These are phyloP conservation scores for Chloebia gouldiae DNA, from an alignment of 2,113 vertebrate species.

Conservation along the genomic window DNA sequence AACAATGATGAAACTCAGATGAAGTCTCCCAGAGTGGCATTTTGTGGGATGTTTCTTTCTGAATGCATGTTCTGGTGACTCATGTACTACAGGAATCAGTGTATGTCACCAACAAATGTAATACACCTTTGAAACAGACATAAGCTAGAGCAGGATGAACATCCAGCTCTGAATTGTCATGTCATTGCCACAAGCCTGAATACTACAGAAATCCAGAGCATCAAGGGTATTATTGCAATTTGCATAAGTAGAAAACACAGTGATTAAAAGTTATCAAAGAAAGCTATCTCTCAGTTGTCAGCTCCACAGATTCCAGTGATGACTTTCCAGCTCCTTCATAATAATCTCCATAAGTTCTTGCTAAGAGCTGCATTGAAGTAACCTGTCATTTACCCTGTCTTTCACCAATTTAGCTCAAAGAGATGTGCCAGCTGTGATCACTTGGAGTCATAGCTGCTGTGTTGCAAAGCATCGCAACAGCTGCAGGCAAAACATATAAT, in stretches of 20 bases:
- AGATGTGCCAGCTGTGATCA: slow-evolving; percentile 40
- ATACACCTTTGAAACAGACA: neutral
- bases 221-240: slow-evolving; percentile 41
- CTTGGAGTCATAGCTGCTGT: slow-evolving; percentile 12
- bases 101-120: neutral
- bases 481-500: slow-evolving; percentile 12
- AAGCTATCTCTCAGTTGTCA: slow-evolving; percentile 46
- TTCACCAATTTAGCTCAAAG: slow-evolving; percentile 59
- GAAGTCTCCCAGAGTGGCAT: neutral
- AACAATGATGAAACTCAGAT: neutral
- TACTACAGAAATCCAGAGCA: neutral
- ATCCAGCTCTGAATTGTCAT: neutral
- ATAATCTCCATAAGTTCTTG: slow-evolving; percentile 33
- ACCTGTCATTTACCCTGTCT: slow-evolving; percentile 62
- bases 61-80: neutral
- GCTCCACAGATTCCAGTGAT: slow-evolving; percentile 42
- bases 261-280: slow-evolving; percentile 62
- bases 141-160: neutral
- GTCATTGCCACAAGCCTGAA: neutral
- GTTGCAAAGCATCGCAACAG: slow-evolving; percentile 8
- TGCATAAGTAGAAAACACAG: slow-evolving; percentile 59
- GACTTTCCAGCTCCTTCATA: slow-evolving; percentile 44
- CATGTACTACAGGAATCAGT: neutral
- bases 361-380: slow-evolving; percentile 47
- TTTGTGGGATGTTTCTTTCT: neutral